Base-by-base conservation (phyloP, 1,140 invertebrate species). In the Platyscapa corneri region DNA sequence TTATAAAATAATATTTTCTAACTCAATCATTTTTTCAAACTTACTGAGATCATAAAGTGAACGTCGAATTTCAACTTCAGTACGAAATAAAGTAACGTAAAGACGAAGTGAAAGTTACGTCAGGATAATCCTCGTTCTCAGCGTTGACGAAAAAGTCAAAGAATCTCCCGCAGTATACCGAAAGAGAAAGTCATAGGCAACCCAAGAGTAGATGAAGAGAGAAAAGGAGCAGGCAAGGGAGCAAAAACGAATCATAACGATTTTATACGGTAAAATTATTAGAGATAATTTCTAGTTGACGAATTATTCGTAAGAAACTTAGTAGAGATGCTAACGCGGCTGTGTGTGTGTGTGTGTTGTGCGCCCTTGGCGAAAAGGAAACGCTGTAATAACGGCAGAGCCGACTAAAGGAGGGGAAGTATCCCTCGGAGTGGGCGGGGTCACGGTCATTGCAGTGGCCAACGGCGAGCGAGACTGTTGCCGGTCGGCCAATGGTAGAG, bases 191-290 rank as follows among this genome's bases (percentile, higher is more conserved):
- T 74, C 23, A 6, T 1, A 27, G 70, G 56, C 1, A 27, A 60
- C 23, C 3, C 34, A 20, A 32, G 34, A 18, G 32, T 2, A 34
- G 67, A 70, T 34, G 34, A 37, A 16, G 37, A 56, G 53, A 20
- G 75, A 34, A 30, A 23, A 0, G 23, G 12, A 77, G 32, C 1
- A n/a, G 18, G 0, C 30, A 34, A 34, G 34, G 20, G 53, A 37
- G 53, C 30, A 53, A 34, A 46, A 60, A 37, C 56, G 56, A 72
- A 86, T 87, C 87, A 85, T 87, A 88, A 86, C 77, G 86, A 82
- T 86, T 88, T 88, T 88, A 86, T 87, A 86, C 72, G 81, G 53
- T 79, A 64, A 65, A 86, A 88, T 88, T 81, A 88, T 87, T 87
- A 85, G 86, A 84, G 84, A 88, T 88, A 85, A 88, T 88, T 87